A percentile compares a stretch with the other conserved stretches of the same genome.
Evolutionary conservation across 2,888 invertebrate genomes (phyloP).

Genomic region (Adelphocoris suturalis): DNA sequence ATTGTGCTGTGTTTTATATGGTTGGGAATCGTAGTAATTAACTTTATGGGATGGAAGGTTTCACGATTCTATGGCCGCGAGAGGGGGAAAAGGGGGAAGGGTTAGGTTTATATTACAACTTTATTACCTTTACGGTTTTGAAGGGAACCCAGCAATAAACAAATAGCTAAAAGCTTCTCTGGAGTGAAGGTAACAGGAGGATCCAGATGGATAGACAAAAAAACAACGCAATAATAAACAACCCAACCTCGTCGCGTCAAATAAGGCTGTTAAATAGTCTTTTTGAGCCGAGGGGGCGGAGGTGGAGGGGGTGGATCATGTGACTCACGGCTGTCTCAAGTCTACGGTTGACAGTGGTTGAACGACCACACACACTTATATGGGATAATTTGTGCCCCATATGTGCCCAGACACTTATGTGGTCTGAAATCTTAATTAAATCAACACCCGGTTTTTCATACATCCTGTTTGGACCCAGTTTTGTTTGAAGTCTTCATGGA

Average conservation of each 20-base stretch:
- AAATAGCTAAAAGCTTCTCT: conserved; percentile 60
- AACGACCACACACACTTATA: too few species aligned
- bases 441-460: too few species aligned
- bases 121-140: conserved; percentile 53
- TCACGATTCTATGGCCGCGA: conserved; percentile 27
- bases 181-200: conserved; percentile 21
- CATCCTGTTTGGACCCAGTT: too few species aligned
- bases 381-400: too few species aligned
- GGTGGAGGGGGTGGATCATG: too few species aligned
- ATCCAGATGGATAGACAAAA: conserved; percentile 33
- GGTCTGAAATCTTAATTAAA: too few species aligned
- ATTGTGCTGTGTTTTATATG: conserved; percentile 36
- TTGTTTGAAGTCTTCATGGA: too few species aligned
- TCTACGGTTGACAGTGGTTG: too few species aligned
- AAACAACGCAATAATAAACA: conserved; percentile 49
- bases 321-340: too few species aligned
- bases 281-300: neutral
- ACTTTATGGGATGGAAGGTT: conserved; percentile 31
- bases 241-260: neutral
- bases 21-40: conserved; percentile 33
- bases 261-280: conserved; percentile 36
- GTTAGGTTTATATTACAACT: conserved; percentile 57
- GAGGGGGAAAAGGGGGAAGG: neutral
- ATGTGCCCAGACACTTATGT: too few species aligned
- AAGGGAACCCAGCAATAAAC: conserved; percentile 56